Evolutionary conservation across 2,888 invertebrate species (phyloP), one percentile per base, ranked within the genome.

Genomic region (Pyralis farinalis): DNA sequence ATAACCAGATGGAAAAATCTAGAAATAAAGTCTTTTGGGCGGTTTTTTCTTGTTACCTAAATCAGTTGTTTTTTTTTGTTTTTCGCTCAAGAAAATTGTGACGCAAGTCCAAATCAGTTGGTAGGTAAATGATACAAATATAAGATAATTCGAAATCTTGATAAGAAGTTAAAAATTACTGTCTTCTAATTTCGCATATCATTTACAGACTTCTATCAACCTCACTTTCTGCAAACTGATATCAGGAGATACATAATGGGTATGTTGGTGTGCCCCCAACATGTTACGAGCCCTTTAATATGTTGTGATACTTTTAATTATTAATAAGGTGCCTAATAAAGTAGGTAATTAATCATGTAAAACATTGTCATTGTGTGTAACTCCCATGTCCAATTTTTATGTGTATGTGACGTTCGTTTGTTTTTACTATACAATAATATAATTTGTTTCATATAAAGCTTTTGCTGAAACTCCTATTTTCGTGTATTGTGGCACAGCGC

Each of bases 151-250:
- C n/a, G n/a, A n/a, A n/a, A n/a, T n/a, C n/a, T n/a, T n/a, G n/a
- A n/a, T n/a, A n/a, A n/a, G n/a, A n/a, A n/a, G n/a, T n/a, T n/a
- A n/a, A n/a, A n/a, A n/a, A n/a, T n/a, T n/a, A n/a, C n/a, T n/a
- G n/a, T n/a, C n/a, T n/a, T n/a, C n/a, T n/a, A n/a, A n/a, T n/a
- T n/a, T n/a, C n/a, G n/a, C n/a, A 12, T 34, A 38, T 10, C 42
- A 37, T 65, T 84, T 82, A 40, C 84, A 85, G 84, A 83, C 62
- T 71, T 71, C 58, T 78, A 63, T 47, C 73, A 71, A 51, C 70
- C 76, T 46, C 69, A 67, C 59, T 71, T 66, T 53, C 73, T 66
- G 37, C 76, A 68, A 49, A 73, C 71, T 55, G 69, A 77, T 58
- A 63, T 83, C 58, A 73, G 67, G 47, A 71, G 71, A 63, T 70